phyloP scores from a whole-genome alignment of 1,140 invertebrate genomes.

The Plectrocnemia conspersa region DNA sequence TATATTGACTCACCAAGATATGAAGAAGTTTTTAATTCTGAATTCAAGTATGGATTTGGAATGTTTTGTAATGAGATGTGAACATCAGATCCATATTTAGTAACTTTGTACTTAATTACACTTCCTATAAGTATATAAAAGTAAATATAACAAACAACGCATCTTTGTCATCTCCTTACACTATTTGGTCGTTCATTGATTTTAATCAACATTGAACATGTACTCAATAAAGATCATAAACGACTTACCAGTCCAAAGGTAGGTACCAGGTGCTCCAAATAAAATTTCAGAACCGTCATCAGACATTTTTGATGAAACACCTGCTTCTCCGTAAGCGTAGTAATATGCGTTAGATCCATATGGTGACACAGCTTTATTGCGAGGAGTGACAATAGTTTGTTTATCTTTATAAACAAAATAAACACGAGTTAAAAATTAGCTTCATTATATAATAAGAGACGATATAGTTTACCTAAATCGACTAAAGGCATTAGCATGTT shows the following conservation, averaged over 20 bases:
- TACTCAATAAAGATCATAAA: neutral
- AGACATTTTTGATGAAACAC: constrained; percentile 51
- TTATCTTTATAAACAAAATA: neutral
- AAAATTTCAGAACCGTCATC: constrained; percentile 48
- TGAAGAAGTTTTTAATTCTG: constrained; percentile 18
- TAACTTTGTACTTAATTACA: constrained; percentile 25
- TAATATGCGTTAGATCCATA: constrained; percentile 41
- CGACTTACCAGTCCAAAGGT: constrained; percentile 51
- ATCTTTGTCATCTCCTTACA: no score
- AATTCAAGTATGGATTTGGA: constrained; percentile 29
- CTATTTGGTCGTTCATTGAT: neutral
- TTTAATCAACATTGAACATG: no score
- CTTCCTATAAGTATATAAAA: constrained; percentile 25
- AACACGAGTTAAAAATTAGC: neutral
- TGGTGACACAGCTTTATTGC: constrained; percentile 1
- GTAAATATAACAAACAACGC: no score
- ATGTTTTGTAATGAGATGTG: constrained; percentile 15
- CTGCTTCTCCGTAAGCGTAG: constrained; percentile 53
- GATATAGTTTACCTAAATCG: constrained; percentile 17
- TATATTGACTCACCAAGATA: constrained; percentile 30
- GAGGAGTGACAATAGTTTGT: constrained; percentile 12
- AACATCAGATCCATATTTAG: constrained; percentile 2
- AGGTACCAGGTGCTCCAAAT: constrained; percentile 57
- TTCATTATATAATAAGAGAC: neutral
- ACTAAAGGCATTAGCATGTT: constrained; percentile 20